These are phyloP conservation scores for Papilio aristodemus DNA, from an alignment of 1,140 invertebrate species.

Conservation along the genomic window DNA sequence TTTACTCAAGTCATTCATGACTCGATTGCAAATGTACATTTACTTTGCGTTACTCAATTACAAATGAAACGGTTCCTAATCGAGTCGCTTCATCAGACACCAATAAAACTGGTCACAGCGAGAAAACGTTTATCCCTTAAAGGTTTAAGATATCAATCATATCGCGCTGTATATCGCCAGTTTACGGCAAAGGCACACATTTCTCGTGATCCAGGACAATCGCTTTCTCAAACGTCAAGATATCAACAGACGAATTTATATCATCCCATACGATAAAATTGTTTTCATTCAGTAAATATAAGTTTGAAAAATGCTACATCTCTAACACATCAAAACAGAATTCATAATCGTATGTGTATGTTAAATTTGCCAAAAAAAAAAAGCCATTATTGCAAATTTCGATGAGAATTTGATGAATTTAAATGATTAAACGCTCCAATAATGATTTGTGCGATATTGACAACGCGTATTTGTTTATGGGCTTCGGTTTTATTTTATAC, in stretches of 20 bases:
- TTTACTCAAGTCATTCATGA: background rate
- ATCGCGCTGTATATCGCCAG: slow-evolving; percentile 47
- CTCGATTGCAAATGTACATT: background rate
- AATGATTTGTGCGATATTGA: background rate
- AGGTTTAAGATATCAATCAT: slow-evolving; percentile 50
- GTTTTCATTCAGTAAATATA: background rate
- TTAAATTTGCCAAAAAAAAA: too few species aligned
- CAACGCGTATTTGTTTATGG: background rate
- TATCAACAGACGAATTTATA: slow-evolving; percentile 22
- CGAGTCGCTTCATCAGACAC: slow-evolving; percentile 15
- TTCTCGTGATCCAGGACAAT: slow-evolving; percentile 48
- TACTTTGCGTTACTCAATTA: slow-evolving; percentile 18
- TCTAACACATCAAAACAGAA: background rate
- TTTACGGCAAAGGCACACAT: slow-evolving; percentile 49
- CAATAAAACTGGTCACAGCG: slow-evolving; percentile 14
- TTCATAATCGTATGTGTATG: too few species aligned
- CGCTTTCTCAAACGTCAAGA: slow-evolving; percentile 51
- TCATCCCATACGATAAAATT: background rate
- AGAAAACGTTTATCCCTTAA: slow-evolving; percentile 52
- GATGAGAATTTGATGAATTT: too few species aligned
- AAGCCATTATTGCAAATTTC: too few species aligned
- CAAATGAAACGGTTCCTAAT: slow-evolving; percentile 28
- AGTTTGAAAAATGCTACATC: background rate
- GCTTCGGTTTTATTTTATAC: background rate
- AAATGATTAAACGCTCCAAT: background rate